Conservation (phyloP, 2,113 vertebrate species). For the Mionectes macconnelli region DNA sequence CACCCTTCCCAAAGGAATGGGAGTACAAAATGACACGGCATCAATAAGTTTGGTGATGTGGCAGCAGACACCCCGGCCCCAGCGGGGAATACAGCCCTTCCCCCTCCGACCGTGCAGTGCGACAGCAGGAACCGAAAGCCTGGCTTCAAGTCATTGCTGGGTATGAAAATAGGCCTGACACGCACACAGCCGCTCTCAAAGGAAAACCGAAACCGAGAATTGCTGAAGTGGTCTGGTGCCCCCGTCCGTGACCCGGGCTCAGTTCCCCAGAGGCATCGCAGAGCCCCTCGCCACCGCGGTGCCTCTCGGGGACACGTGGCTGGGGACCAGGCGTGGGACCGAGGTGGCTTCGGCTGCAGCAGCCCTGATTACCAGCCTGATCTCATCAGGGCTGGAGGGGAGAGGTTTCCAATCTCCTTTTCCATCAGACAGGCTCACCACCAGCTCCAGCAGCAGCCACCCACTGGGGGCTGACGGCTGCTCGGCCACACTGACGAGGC, state of each 20-base stretch:
- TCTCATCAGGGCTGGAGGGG: neutral
- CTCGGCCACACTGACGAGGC: neutral
- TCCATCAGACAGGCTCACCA: neutral
- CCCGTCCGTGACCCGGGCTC: slow-evolving; percentile 34
- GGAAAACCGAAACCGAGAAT: slow-evolving; percentile 75
- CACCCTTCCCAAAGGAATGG: fast-evolving
- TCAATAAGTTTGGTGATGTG: neutral
- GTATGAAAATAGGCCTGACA: slow-evolving; percentile 60
- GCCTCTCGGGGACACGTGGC: neutral
- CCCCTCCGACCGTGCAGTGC: neutral
- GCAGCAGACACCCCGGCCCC: neutral
- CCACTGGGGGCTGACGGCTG: neutral
- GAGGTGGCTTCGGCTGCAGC: neutral
- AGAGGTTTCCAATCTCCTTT: neutral
- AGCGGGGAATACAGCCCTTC: neutral
- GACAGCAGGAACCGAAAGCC: slow-evolving; percentile 74
- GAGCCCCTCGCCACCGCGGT: neutral
- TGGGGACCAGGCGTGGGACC: neutral
- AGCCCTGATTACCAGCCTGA: neutral
- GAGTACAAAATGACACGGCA: fast-evolving
- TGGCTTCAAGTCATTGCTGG: slow-evolving; percentile 49
- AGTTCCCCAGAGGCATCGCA: slow-evolving; percentile 54
- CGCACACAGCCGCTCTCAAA: slow-evolving; percentile 63
- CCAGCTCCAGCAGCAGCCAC: neutral
- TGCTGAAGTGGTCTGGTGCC: slow-evolving; percentile 54